Evolutionary conservation across 2,797 vertebrate genomes (phyloP), one percentile per base, ranked within the genome.

Genomic region (Intellagama lesueurii): DNA sequence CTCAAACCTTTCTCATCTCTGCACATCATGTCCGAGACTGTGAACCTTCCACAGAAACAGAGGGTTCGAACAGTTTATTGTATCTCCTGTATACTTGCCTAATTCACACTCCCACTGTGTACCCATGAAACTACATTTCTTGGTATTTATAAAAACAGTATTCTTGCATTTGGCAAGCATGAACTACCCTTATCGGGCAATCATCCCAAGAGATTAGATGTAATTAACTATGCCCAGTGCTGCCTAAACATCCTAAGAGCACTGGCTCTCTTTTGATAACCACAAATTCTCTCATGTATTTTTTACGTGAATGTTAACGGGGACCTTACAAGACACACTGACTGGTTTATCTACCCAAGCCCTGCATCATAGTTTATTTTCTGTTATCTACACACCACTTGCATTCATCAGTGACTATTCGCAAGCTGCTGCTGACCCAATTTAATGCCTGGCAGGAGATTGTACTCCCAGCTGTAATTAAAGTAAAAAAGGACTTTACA

Each of bases 401-500:
- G 77, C 93, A 92, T 83, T 91, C 94, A 91, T 84, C 85, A 85
- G 49, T 91, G 87, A 91, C 94, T 93, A 80, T 81, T 90, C 90
- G 92, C 93, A 92, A 47, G 91, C 94, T 94, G 93, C 93, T 94
- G 89, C 87, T 96, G 96, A 95, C 96, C 96, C 93, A 96, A 92
- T 97, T 97, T 96, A 96, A 96, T 94, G 93, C 93, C 84, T 95
- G 91, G 92, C 94, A 96, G 93, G 92, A 96, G 94, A 94, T 32
- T 91, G 93, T 80, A 91, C 87, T 96, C 85, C 88, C 89, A 87
- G 86, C 88, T 89, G 90, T 94, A 96, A 97, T 96, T 96, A 96
- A 93, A 95, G 82, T 82, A 90, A 92, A 93, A 64, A 90, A 76
- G 69, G 85, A 92, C 91, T 92, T 93, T 86, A 91, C 89, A 92